Conservation (phyloP, 2,113 vertebrate species). For the Calidris pygmaea region DNA sequence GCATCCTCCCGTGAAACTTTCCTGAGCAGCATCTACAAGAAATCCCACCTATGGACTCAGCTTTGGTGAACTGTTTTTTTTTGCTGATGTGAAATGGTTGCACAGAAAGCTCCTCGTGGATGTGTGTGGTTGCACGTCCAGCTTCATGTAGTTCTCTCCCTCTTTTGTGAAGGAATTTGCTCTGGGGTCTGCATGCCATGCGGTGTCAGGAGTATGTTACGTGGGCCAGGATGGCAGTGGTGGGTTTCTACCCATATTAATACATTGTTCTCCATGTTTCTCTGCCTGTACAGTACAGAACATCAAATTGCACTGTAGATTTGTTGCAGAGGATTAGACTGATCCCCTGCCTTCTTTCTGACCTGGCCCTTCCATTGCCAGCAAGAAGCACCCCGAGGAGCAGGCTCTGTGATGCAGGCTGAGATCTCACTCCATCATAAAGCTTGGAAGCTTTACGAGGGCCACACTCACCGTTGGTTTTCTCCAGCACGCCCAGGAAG, state of each 20-base stretch:
- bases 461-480: background rate
- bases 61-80: background rate
- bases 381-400: background rate
- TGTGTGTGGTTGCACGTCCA: fast-evolving
- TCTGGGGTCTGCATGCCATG: too few species aligned
- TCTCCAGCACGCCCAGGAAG: background rate
- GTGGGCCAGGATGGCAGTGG: fast-evolving
- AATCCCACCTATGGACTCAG: background rate
- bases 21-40: background rate
- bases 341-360: background rate
- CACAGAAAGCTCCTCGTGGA: background rate
- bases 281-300: background rate
- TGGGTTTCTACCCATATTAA: background rate
- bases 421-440: background rate
- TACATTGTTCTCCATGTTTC: background rate
- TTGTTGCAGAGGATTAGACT: background rate
- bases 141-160: background rate
- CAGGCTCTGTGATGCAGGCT: background rate
- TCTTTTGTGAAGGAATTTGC: background rate
- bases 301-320: background rate
- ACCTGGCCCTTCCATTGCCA: background rate
- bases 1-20: background rate
- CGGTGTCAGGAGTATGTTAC: fast-evolving
- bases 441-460: background rate
- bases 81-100: background rate